Evolutionary conservation across 1,140 invertebrate genomes (phyloP).

Genomic region (Cataglyphis hispanica): DNA sequence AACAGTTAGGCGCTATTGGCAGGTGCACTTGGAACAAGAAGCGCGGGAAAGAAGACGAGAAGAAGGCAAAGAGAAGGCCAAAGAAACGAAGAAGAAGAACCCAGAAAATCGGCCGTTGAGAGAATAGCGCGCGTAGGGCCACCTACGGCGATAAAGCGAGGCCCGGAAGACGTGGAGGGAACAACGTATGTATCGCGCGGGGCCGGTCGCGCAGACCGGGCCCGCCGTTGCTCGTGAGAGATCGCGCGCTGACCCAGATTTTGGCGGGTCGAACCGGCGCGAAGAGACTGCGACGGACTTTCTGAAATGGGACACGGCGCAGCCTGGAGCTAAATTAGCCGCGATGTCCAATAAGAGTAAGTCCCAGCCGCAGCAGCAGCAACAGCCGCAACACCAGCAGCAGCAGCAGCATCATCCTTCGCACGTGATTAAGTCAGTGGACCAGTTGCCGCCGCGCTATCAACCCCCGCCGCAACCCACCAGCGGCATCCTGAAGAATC

Average conservation of each 20-base stretch:
- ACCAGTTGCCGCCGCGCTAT: constrained; percentile 88
- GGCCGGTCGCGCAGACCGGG: constrained; percentile 46
- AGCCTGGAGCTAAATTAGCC: constrained; percentile 83
- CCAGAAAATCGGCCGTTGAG: constrained; percentile 19
- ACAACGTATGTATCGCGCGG: constrained; percentile 49
- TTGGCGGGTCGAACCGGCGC: constrained; percentile 74
- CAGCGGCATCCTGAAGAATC: constrained; percentile 87
- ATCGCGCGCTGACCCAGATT: constrained; percentile 80
- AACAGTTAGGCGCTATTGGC: constrained; percentile 13
- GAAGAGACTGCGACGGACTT: constrained; percentile 75
- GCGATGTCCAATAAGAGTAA: constrained; percentile 86
- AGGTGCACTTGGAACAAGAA: constrained; percentile 37
- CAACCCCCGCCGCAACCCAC: constrained; percentile 89
- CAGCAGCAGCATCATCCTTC: constrained; percentile 69
- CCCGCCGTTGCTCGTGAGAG: constrained; percentile 39
- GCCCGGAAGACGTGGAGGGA: constrained; percentile 26
- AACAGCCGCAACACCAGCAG: constrained; percentile 66
- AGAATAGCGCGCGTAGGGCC: constrained; percentile 27
- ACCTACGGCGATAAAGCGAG: constrained; percentile 59
- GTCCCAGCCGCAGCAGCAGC: constrained; percentile 81
- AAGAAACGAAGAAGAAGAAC: not conserved
- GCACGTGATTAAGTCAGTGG: constrained; percentile 80
- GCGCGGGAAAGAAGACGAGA: constrained; percentile 32
- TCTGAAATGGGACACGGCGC: constrained; percentile 84
- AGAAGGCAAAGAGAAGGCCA: not conserved